Conservation (phyloP, 2,888 invertebrate species). For the Eupsilia transversa region DNA sequence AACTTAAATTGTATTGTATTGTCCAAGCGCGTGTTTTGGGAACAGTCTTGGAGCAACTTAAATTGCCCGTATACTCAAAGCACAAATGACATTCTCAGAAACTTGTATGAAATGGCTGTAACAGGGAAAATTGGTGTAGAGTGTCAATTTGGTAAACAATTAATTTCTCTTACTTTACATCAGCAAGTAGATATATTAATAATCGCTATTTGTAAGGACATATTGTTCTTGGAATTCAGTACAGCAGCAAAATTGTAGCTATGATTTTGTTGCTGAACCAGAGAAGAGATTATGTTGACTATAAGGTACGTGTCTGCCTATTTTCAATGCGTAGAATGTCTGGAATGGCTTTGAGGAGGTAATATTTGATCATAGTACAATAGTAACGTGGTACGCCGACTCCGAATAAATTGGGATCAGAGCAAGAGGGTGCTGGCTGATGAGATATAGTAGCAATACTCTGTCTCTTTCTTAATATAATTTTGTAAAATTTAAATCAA, state of each 20-base stretch:
- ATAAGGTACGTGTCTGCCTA: not conserved
- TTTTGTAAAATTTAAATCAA: not conserved
- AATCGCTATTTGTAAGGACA: not conserved
- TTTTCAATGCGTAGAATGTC: constrained; percentile 16
- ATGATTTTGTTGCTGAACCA: not conserved
- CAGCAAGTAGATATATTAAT: not conserved
- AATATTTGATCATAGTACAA: constrained; percentile 8
- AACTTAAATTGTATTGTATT: too few species aligned
- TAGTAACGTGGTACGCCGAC: not conserved
- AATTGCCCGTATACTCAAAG: not conserved
- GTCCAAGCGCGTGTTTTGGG: too few species aligned
- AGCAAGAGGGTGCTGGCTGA: not conserved
- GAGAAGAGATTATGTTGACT: not conserved
- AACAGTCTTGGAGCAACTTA: too few species aligned
- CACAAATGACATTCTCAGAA: not conserved
- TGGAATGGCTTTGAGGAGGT: constrained; percentile 27
- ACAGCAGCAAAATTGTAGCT: too few species aligned
- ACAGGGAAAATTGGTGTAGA: not conserved
- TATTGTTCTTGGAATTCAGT: not conserved
- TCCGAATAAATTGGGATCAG: not conserved
- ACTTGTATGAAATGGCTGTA: not conserved
- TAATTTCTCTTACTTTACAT: not conserved
- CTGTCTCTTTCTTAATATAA: not conserved
- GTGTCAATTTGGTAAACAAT: not conserved
- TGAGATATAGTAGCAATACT: not conserved